Percentiles rank a stretch among this genome's conserved stretches.
Evolutionary conservation across 2,797 vertebrate genomes (phyloP).

Genomic region (Vespertilio murinus): DNA sequence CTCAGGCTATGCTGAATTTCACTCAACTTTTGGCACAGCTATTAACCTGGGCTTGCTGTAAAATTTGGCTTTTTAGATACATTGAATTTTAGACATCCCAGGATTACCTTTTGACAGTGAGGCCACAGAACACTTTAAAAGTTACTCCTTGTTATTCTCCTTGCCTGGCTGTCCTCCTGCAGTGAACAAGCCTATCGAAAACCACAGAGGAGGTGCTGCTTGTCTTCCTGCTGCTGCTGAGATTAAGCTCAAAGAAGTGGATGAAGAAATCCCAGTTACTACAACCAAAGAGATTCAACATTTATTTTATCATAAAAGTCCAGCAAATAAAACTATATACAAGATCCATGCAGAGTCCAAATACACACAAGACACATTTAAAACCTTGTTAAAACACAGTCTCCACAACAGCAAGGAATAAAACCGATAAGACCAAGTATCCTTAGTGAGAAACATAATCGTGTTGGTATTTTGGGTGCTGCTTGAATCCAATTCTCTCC

Average conservation of each 20-base stretch:
- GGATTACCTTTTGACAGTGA: constrained; percentile 3
- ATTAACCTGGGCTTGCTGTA: not conserved
- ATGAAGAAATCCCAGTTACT: constrained; percentile 78
- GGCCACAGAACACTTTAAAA: constrained; percentile 7
- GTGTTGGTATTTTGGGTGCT: constrained; percentile 90
- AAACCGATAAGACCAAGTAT: constrained; percentile 62
- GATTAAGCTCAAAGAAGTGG: constrained; percentile 63
- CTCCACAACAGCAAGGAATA: constrained; percentile 84
- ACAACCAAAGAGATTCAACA: constrained; percentile 90
- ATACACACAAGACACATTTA: constrained; percentile 85
- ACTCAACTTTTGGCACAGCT: constrained; percentile 18
- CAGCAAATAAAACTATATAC: constrained; percentile 94
- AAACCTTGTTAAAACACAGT: constrained; percentile 84
- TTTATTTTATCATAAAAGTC: constrained; percentile 98
- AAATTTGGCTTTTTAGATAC: constrained; percentile 18
- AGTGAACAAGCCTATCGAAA: not conserved
- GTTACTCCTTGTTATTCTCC: not conserved
- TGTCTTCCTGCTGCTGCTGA: constrained; percentile 38
- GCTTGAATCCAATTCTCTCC: constrained; percentile 88
- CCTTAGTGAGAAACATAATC: constrained; percentile 85
- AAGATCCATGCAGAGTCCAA: constrained; percentile 86
- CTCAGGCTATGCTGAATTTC: not conserved
- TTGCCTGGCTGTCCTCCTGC: constrained; percentile 27
- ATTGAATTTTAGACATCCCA: constrained; percentile 23
- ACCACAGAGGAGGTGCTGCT: constrained; percentile 30